Conservation (phyloP, 2,113 vertebrate genomes). For the Phycodurus eques region DNA sequence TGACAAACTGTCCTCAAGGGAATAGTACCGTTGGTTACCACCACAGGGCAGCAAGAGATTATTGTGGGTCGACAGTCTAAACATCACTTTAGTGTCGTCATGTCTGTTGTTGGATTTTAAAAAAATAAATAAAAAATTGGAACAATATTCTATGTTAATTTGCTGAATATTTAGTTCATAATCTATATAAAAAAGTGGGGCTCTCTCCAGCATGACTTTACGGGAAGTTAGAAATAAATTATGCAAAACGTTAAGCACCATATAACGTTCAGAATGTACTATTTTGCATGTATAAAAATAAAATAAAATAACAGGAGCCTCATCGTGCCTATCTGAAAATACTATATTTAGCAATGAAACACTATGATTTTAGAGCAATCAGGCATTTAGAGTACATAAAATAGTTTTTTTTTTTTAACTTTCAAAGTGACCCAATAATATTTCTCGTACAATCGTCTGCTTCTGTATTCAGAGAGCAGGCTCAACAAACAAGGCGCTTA, state of each 20-base stretch:
- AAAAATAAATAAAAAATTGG: no score
- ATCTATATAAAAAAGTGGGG: no score
- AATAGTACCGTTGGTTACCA: background rate
- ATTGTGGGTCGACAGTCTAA: background rate
- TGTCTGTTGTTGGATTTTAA: no score
- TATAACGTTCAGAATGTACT: background rate
- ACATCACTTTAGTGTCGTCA: no score
- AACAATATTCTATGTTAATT: no score
- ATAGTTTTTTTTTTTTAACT: background rate
- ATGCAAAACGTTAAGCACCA: background rate
- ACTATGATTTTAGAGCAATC: background rate
- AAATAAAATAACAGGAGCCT: background rate
- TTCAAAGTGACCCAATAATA: background rate
- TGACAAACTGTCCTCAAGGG: no score
- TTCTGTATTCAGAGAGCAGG: background rate
- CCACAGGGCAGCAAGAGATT: background rate
- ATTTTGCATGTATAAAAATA: background rate
- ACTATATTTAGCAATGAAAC: background rate
- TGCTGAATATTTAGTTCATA: no score
- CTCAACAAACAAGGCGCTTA: conserved; percentile 11
- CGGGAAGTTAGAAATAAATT: background rate
- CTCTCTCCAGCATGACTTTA: background rate
- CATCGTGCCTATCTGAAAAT: background rate
- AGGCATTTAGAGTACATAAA: background rate
- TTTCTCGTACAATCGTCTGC: background rate